Base-by-base conservation (phyloP, 2,113 vertebrate species). In the Poeciliopsis retropinna region DNA sequence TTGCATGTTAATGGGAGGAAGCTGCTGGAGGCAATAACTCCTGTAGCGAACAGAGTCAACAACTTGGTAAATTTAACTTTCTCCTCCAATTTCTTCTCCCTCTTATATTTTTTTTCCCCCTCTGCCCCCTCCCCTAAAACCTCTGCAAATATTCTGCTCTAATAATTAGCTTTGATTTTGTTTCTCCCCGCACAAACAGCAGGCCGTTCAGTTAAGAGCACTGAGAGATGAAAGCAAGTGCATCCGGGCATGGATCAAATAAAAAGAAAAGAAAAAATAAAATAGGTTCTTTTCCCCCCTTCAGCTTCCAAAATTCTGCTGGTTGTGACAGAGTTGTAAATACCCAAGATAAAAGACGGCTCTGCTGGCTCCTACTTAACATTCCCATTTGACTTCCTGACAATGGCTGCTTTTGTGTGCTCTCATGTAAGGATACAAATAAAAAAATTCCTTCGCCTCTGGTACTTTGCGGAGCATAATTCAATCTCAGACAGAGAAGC, bases 281-380 rank as follows among this genome's bases (percentile, higher is more conserved):
- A 37, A 37, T 37, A n/a, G 25, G 60, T 29, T 51, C 57, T 81
- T 86, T 85, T 84, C 15, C 69, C 51, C 73, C 76, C 76, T 70
- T 76, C 68, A 74, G 79, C 76, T 86, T 79, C 72, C 64, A 85
- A 81, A 89, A 84, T 85, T 81, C 82, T 78, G 75, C 67, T 76
- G 88, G 64, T 88, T 90, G 87, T 81, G 68, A 87, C 78, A 77
- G 85, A 85, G 88, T 84, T 86, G 90, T 87, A 91, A 93, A 91
- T 88, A 92, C 84, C 80, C 76, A 25, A 91, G 90, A 93, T 93
- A 85, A 94, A 92, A 93, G 85, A 78, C 72, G 2, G 68, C 88
- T 78, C 82, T 86, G 85, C 88, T 69, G 89, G 82, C 86, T 89
- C 82, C 85, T 89, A 85, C 91, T 92, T 88, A 89, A 90, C 82